Evolutionary conservation across 2,888 invertebrate species (phyloP), one percentile per base, ranked within the genome.

Genomic region (Rhorus exstirpatorius): DNA sequence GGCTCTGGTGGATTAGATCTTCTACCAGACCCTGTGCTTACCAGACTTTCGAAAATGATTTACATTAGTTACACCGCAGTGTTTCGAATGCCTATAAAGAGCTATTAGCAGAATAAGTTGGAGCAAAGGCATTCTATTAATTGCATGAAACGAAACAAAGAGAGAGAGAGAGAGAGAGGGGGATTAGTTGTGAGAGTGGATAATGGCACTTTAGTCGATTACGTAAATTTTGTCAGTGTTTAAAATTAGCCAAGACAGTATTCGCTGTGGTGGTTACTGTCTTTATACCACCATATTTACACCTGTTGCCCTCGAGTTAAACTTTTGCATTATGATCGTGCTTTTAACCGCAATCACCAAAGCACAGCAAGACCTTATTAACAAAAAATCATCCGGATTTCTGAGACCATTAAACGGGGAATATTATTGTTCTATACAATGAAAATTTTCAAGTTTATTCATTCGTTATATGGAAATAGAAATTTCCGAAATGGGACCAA

Each of bases 171-270:
- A 24, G 58, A 72, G 35, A 24, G 60, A 65, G 35, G 35, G 67
- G 3, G 53, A 10, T n/a, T n/a, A n/a, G n/a, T n/a, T n/a, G 49
- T 3, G 14, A 17, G 49, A 49, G 49, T 14, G 6, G 17, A 3
- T 1, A 17, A 41, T 12, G 3, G 46, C 41, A 41, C n/a, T 49
- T 19, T 51, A 58, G 41, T 41, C 75, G 53, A 83, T 72, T 67
- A 83, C 76, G 79, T 38, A 67, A 79, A 83, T 79, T 71, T 71
- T 24, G 41, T 26, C 17, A n/a, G 41, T 61, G 71, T 46, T 79
- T 53, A 76, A 76, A 83, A 83, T 83, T 83, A 79, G 71, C 71
- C 26, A 67, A 75, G 74, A 76, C 71, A 26, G 65, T 71, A 79
- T 79, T 79, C n/a, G n/a, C 60, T 71, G 71, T 51, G 67, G 71